Conservation (phyloP, 2,888 invertebrate genomes). For the Coenonympha arcania region DNA sequence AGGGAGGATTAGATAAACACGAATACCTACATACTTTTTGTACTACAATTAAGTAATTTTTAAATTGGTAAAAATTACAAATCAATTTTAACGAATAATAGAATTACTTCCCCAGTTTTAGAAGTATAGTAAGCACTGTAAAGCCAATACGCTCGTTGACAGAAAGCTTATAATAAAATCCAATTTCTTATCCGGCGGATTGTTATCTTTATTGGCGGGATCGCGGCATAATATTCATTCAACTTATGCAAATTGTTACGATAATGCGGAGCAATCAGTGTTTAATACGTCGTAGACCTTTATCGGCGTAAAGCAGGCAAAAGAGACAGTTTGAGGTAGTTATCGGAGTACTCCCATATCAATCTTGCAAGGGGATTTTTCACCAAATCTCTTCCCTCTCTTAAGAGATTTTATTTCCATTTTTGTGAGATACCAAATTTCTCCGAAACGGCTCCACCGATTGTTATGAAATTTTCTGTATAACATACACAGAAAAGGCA, state of each 20-base stretch:
- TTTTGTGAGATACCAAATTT: too few species aligned
- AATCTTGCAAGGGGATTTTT: too few species aligned
- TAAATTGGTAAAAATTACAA: too few species aligned
- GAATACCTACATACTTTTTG: too few species aligned
- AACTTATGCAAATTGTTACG: conserved; percentile 49
- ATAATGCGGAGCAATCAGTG: conserved; percentile 55
- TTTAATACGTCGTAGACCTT: conserved; percentile 44
- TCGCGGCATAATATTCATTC: conserved; percentile 29
- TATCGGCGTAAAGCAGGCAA: conserved; percentile 53
- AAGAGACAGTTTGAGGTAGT: conserved; percentile 32
- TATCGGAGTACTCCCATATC: background rate
- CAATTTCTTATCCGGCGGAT: background rate
- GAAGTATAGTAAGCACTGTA: background rate
- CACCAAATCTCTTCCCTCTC: too few species aligned
- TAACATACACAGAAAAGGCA: too few species aligned
- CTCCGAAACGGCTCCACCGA: too few species aligned
- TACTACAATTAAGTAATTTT: too few species aligned
- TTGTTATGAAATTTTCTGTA: too few species aligned
- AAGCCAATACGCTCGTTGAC: conserved; percentile 1
- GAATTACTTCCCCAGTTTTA: background rate
- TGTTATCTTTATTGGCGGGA: background rate
- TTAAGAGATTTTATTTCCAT: too few species aligned
- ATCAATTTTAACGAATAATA: background rate
- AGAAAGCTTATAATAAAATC: background rate
- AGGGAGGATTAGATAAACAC: too few species aligned